Evolutionary conservation across 2,888 invertebrate genomes (phyloP).

Genomic region (Mesorhabditis spiculigera): DNA sequence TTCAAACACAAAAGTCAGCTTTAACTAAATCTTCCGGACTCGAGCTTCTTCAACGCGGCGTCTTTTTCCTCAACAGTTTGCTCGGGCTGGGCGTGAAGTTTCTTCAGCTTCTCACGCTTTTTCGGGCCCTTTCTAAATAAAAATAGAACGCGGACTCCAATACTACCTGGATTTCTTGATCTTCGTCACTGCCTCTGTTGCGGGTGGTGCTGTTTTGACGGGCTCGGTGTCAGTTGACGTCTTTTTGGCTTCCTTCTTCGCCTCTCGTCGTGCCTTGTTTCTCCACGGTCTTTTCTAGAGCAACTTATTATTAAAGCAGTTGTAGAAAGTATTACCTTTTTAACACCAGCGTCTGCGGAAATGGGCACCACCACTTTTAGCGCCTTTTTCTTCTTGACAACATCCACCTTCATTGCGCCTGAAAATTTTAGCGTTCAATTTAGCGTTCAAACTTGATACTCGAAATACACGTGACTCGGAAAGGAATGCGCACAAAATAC

Average conservation of each 20-base stretch:
- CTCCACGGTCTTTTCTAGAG: slow-evolving; percentile 38
- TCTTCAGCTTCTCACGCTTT: slow-evolving; percentile 27
- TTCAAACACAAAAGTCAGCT: slow-evolving; percentile 7
- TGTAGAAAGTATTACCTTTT: too few species aligned
- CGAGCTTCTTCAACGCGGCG: slow-evolving; percentile 15
- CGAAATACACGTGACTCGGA: too few species aligned
- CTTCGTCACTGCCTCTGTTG: not conserved
- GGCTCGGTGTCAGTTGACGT: slow-evolving; percentile 8
- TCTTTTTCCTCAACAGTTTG: slow-evolving; percentile 8
- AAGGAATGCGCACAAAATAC: too few species aligned
- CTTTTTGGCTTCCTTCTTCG: slow-evolving; percentile 22
- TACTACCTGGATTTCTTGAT: not conserved
- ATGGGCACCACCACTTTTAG: too few species aligned
- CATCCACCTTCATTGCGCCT: too few species aligned
- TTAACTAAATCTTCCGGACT: slow-evolving; percentile 37
- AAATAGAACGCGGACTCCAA: not conserved
- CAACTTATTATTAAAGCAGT: too few species aligned
- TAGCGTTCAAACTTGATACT: too few species aligned
- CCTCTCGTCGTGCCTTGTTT: slow-evolving; percentile 37
- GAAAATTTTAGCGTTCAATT: too few species aligned
- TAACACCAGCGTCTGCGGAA: too few species aligned
- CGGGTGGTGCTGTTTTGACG: slow-evolving; percentile 6
- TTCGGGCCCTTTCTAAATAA: slow-evolving; percentile 20
- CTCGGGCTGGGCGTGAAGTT: slow-evolving; percentile 10
- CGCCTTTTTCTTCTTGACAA: too few species aligned